phyloP scores from a whole-genome alignment of 35 echinoderm and acorn worm genomes.

The Stichopus chloronotus region DNA sequence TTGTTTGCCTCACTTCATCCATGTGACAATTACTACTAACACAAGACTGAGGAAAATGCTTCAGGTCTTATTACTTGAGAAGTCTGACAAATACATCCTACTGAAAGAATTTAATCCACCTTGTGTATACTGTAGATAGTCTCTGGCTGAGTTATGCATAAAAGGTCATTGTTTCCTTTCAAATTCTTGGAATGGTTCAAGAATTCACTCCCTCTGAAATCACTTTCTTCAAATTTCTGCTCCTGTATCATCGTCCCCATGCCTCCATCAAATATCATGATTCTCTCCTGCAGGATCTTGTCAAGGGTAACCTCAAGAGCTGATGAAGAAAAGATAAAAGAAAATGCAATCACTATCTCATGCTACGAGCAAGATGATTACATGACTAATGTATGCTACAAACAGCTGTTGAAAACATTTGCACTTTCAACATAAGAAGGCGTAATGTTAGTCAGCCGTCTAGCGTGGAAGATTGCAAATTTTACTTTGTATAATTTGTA shows the following conservation, averaged over 20 bases:
- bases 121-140: conserved; percentile 91
- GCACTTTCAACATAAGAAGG: too few species aligned
- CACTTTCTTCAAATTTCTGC: conserved; percentile 79
- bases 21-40: too few species aligned
- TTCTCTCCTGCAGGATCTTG: conserved; percentile 72
- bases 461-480: too few species aligned
- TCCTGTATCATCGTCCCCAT: conserved; percentile 99
- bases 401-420: background rate
- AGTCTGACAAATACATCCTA: background rate
- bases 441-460: too few species aligned
- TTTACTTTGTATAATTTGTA: too few species aligned
- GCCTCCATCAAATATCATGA: conserved; percentile 95
- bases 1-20: background rate
- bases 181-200: conserved; percentile 74
- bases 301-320: conserved; percentile 53
- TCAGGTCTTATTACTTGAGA: too few species aligned
- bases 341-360: background rate
- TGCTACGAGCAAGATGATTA: background rate
- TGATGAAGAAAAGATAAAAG: background rate
- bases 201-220: conserved; percentile 89
- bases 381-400: too few species aligned
- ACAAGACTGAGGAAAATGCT: too few species aligned
- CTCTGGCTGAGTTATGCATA: conserved; percentile 89
- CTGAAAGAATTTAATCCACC: conserved; percentile 29
- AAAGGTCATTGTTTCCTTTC: conserved; percentile 93